Evolutionary conservation across 2,888 invertebrate species (phyloP), one percentile per base, ranked within the genome.

Genomic region (Morinoia aosen): DNA sequence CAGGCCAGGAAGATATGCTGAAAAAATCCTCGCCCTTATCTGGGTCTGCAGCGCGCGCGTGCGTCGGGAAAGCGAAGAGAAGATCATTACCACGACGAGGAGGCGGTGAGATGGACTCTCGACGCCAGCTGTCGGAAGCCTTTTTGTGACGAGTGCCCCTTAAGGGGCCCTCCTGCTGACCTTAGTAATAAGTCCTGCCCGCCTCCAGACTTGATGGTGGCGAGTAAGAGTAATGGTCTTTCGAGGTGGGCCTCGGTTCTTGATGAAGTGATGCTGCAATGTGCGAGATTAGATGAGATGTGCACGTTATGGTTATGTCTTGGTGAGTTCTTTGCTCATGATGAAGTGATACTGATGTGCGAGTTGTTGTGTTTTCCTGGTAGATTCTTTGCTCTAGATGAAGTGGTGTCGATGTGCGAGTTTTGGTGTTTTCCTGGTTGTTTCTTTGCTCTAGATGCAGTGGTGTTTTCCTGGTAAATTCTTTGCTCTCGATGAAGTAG

Each of bases 151-250:
- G 76, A 76, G 76, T 76, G 76, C 76, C 25, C 7, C 76, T 76
- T 33, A 76, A 76, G 76, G 76, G 76, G 76, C 76, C 76, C 76
- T 76, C 76, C 76, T 76, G 76, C 76, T 76, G 76, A 76, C 76
- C 76, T 76, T 33, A 76, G 76, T 76, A 76, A 76, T 76, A 16
- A 76, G 76, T 33, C 76, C 76, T 76, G 76, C 76, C 33, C 76
- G 76, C 76, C 76, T 76, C 76, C 76, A 76, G 76, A 76, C 76
- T 16, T 16, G 61, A 61, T 61, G 76, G 33, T 76, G 76, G 76
- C 76, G 10, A 76, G 76, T 33, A 76, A 10, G 76, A 76, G 76
- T 76, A 76, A 76, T 76, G 76, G 76, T 19, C 76, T 76, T 76
- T 76, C 76, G 76, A 76, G 76, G 76, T 33, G 76, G 76, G 76